Base-by-base conservation (phyloP, 2,888 invertebrate species). In the Anagyrus pseudococci region DNA sequence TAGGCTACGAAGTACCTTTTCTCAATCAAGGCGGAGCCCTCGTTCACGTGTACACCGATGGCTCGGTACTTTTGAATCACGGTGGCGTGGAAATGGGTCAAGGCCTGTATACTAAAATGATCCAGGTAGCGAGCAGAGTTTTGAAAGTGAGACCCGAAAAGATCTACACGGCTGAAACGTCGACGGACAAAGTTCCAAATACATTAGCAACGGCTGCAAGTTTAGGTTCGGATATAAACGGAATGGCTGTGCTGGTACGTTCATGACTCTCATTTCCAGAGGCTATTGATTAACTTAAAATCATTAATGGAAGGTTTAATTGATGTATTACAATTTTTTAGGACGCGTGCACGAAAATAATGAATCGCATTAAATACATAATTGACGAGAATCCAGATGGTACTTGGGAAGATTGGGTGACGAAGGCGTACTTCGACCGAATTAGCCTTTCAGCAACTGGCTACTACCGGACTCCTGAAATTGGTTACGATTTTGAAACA, bases 61-160 rank as follows among this genome's bases (percentile, higher is more conserved):
- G 94, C 1, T 92, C 94, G 0, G 92, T 96, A 2, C 83, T 95
- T 7, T 70, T 96, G n/a, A 87, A 90, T 0, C 94, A 94, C 75
- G 94, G 93, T 25, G 96, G 94, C 15, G 90, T 91, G 2, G 96
- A 96, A 84, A 96, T 96, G 90, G 96, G 96, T 0, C 96, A 97
- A 83, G 97, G 96, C 1, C 83, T 97, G 1, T 92, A 95, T 77
- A 96, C 94, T 0, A 97, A 96, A 84, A 94, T 95, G 90, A 88
- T 93, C 52, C 95, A 96, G 80, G 89, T 93, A 7, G 92, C 93
- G 6, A 89, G 92, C 33, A 84, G 88, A 63, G 85, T 84, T 0
- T 82, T 94, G 15, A 87, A 85, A 43, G 86, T 94, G 44, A 87
- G 91, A 1, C 76, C 85, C 0, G 86, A 88, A 0, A 85, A 87